Evolutionary conservation across 23 tunicate species (phyloP), one percentile per base, ranked within the genome.

Genomic region (Styela clava): DNA sequence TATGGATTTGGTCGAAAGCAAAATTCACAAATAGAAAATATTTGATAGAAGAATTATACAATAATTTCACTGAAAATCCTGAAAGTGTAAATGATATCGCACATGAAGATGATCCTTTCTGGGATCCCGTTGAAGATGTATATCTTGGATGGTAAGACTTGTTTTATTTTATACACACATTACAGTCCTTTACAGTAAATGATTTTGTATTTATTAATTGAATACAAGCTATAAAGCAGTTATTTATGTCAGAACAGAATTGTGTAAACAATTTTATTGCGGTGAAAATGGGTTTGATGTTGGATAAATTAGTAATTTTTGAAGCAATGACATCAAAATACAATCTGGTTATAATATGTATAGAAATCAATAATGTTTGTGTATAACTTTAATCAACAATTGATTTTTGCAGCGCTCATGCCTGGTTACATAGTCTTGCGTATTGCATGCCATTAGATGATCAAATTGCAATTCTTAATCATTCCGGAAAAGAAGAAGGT

Each of bases 101-200:
- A 26, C 73, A 74, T 35, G 85, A 84, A 21, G 76, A 73, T 34
- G 94, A 89, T 44, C 94, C 94, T 32, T 89, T 89, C 33, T 89
- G 94, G 94, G 94, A 89, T 65, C 94, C 94, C 3, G 85, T 89
- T 9, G 94, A 89, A 51, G 94, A 89, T 65, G 68, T 89, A 18
- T 89, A 89, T 63, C 72, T 89, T 29, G 94, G 94, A 79, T 84
- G 94, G 94, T 89, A 69, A 37, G 63, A 25, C 16, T 74, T n/a
- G 21, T 62, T 79, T 25, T 25, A 12, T 31, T 33, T n/a, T n/a
- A n/a, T n/a, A n/a, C n/a, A n/a, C n/a, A 0, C 31, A 24, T 22
- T 24, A 68, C n/a, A 24, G 16, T n/a, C n/a, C n/a, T n/a, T n/a
- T n/a, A n/a, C n/a, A n/a, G n/a, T n/a, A n/a, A n/a, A n/a, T n/a